Evolutionary conservation across 92 coral and sea anemone genomes (phyloP).

Genomic region (Epizoanthus fatuus): DNA sequence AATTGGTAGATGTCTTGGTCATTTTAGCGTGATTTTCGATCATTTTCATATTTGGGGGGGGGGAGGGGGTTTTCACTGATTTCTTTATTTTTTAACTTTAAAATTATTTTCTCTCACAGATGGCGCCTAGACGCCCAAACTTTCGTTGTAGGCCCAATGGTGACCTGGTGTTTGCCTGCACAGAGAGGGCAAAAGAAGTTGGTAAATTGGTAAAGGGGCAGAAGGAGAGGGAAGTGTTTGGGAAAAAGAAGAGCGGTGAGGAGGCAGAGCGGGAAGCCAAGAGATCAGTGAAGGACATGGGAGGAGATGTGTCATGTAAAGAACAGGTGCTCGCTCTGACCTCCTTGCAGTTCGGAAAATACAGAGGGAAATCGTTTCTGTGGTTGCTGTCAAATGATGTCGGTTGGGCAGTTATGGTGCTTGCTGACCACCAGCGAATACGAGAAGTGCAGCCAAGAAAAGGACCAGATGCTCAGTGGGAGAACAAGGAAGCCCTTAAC

Average conservation of each 20-base stretch:
- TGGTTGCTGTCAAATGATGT: conserved; percentile 40
- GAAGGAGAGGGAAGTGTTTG: background rate
- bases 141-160: background rate
- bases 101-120: background rate
- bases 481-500: conserved; percentile 39
- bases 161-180: conserved; percentile 10
- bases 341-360: conserved; percentile 16
- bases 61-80: too few relatives aligned
- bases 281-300: background rate
- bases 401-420: conserved; percentile 28
- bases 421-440: conserved; percentile 23
- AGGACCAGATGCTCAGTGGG: conserved; percentile 13
- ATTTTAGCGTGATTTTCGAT: too few relatives aligned
- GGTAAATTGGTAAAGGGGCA: background rate
- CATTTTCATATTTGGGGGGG: too few relatives aligned
- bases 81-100: too few relatives aligned
- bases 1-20: too few relatives aligned
- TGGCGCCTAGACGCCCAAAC: background rate
- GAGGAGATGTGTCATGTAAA: background rate
- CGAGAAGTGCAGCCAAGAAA: background rate
- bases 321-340: conserved; percentile 16
- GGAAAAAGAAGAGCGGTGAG: background rate
- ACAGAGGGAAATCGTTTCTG: conserved; percentile 18
- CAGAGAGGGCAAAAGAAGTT: conserved; percentile 18
- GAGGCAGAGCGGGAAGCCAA: conserved; percentile 29